phyloP scores from a whole-genome alignment of 1,140 invertebrate genomes.

The Coptotermes formosanus region DNA sequence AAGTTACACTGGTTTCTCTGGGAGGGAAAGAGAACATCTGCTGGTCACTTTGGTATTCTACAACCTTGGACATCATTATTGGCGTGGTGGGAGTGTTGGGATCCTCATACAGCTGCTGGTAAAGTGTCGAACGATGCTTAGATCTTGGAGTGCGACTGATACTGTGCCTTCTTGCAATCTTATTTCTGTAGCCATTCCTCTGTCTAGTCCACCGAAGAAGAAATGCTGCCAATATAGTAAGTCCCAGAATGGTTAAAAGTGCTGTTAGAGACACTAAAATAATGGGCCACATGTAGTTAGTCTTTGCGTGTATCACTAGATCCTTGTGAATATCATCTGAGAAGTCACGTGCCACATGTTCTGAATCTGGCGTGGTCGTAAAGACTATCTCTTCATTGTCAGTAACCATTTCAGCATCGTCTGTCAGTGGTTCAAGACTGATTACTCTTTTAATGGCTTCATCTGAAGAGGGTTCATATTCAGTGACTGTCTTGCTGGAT shows the following conservation, averaged over 20 bases:
- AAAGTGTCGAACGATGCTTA: constrained; percentile 51
- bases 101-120: constrained; percentile 53
- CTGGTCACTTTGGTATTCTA: not conserved
- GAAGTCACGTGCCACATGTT: not conserved
- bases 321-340: not conserved
- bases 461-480: no score
- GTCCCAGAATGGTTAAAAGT: not conserved
- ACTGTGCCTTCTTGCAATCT: not conserved
- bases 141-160: constrained; percentile 24
- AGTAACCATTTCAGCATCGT: not conserved
- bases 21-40: not conserved
- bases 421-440: no score
- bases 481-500: no score
- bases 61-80: constrained; percentile 51
- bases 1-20: not conserved
- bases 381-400: not conserved
- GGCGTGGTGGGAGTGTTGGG: constrained; percentile 50
- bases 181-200: not conserved
- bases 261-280: not conserved
- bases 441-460: no score
- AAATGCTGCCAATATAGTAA: not conserved
- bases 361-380: not conserved
- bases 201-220: not conserved
- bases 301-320: not conserved
- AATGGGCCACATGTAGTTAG: not conserved